Conservation (phyloP, 2,113 vertebrate species). For the Trochalopteron elliotii region DNA sequence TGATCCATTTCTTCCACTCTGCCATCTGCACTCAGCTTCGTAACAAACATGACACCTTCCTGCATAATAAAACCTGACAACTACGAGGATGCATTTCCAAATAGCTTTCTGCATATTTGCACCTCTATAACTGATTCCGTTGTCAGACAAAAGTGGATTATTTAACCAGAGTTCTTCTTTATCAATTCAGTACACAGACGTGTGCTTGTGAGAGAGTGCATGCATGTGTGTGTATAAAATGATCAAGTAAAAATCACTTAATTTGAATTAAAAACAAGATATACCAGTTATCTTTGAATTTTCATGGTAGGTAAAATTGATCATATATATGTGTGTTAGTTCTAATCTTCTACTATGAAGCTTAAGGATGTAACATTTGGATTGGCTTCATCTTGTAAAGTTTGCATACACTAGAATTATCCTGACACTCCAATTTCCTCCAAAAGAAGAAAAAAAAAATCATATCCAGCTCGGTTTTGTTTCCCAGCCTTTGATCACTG, state of each 20-base stretch:
- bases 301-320: not conserved
- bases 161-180: conserved; percentile 90
- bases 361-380: conserved; percentile 44
- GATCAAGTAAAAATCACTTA: conserved; percentile 68
- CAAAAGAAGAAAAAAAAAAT: conserved; percentile 34
- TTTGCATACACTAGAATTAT: conserved; percentile 74
- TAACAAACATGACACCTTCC: conserved; percentile 99
- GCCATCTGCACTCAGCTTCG: conserved; percentile 99
- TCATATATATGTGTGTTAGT: not conserved
- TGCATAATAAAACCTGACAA: conserved; percentile 99
- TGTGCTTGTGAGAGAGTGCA: conserved; percentile 29
- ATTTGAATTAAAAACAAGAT: conserved; percentile 68
- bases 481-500: conserved; percentile 74
- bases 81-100: conserved; percentile 99
- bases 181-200: conserved; percentile 78
- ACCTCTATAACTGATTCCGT: conserved; percentile 95
- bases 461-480: conserved; percentile 69
- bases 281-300: conserved; percentile 31
- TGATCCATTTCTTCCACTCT: conserved; percentile 99
- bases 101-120: conserved; percentile 99
- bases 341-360: conserved; percentile 8
- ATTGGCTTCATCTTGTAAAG: conserved; percentile 68
- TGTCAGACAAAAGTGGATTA: conserved; percentile 99
- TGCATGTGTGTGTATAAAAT: conserved; percentile 41
- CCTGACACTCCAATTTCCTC: conserved; percentile 74